Percentiles rank a stretch among this genome's conserved stretches.
phyloP scores from a whole-genome alignment of 2,113 vertebrate genomes.

The Beaufortia kweichowensis region DNA sequence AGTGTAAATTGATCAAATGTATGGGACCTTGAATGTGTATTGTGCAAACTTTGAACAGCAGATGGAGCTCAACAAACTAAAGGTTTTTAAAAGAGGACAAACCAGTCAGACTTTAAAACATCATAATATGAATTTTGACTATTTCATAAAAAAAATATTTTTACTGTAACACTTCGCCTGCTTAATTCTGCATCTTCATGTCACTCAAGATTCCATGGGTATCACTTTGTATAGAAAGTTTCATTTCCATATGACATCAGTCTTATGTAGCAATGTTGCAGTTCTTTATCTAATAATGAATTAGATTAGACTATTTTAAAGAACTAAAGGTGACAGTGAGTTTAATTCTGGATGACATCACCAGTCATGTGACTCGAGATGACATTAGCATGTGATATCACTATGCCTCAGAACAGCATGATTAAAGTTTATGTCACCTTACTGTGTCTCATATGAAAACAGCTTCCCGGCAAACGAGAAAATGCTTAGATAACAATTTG shows the following conservation, averaged over 20 bases:
- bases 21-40: neutral
- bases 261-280: neutral
- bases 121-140: neutral
- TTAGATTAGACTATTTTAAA: too few relatives aligned
- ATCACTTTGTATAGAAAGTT: neutral
- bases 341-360: neutral
- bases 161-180: neutral
- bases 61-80: conserved; percentile 17
- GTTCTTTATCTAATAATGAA: too few relatives aligned
- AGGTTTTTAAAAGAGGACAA: neutral
- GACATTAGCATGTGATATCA: conserved; percentile 8
- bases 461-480: neutral
- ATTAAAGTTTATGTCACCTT: neutral
- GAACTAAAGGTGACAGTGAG: neutral
- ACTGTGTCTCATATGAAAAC: neutral
- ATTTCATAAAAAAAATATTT: neutral
- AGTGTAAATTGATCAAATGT: neutral
- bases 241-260: too few relatives aligned
- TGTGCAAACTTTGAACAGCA: conserved; percentile 10
- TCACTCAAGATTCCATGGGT: too few relatives aligned
- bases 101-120: neutral
- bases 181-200: neutral
- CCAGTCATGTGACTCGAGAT: neutral
- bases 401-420: neutral
- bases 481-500: neutral